Evolutionary conservation across 2,888 invertebrate species (phyloP), one percentile per base, ranked within the genome.

Genomic region (Chrysolina americana): DNA sequence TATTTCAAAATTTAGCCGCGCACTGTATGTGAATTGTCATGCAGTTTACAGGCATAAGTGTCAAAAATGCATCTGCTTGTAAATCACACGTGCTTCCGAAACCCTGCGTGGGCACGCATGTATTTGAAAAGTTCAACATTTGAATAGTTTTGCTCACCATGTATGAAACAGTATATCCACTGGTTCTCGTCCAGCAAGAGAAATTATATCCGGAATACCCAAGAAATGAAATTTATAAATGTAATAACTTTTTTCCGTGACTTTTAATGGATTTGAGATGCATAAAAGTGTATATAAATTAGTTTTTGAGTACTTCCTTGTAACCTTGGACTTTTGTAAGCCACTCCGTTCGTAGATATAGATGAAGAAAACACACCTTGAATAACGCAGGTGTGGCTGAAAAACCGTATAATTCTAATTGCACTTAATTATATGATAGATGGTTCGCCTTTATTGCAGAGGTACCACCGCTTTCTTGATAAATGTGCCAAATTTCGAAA

Each of bases 391-490:
- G 85, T 84, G 85, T 83, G 84, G 84, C 83, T 83, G 69, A 82
- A 84, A 83, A 84, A 84, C 83, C 84, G 83, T 85, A 81, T 83
- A 84, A 85, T 84, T 85, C 83, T 82, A 84, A 84, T 83, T 83
- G 83, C 82, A 80, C 81, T 80, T 84, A 85, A 85, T 85, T 85
- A 85, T 82, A 84, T 81, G 81, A 82, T 83, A 81, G 82, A 83
- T 83, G 83, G 72, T 63, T 72, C 53, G 41, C 41, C 80, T 82
- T 80, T 83, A 83, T 84, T 81, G 81, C 81, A 77, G 64, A 73
- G 65, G 74, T 81, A 77, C 81, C 81, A 80, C 81, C 81, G 81
- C 75, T 74, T 80, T 77, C 78, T 82, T 81, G 82, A 83, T 84
- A 82, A 82, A 83, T 81, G 81, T 56, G 63, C 66, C 72, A 59